Base-by-base conservation (phyloP, 2,113 vertebrate genomes). In the Anseranas semipalmata region DNA sequence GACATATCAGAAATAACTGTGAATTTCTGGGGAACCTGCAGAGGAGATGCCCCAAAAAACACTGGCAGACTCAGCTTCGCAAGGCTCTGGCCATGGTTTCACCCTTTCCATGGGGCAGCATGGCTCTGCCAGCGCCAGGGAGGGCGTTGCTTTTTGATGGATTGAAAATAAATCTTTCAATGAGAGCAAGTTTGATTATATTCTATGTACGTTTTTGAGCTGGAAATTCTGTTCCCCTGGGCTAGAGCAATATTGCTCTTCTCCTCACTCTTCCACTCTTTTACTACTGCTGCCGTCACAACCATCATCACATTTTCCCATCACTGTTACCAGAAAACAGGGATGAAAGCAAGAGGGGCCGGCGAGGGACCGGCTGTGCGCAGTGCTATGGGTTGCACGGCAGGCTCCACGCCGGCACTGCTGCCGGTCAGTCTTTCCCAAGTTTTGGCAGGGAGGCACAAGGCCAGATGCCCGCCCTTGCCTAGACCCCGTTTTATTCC, bases 371-470 rank as follows among this genome's bases (percentile, higher is more conserved):
- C 1, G 0, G 53, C 48, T 0, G 0, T 4, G 19, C 1, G 1
- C 39, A 6, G 43, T 0, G 2, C 52, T 8, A 3, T 7, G 41
- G 41, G n/a, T 10, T 43, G 50, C 50, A 24, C 1, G 0, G 0
- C 6, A 37, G 21, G 14, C 25, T 53, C 7, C 53, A 17, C 5
- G 35, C 8, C 32, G 5, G 1, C 48, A 63, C 2, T 1, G 25
- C 48, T 20, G 14, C 8, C 43, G 25, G 24, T 50, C 35, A 30
- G 11, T 12, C 22, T 12, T 46, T 45, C 37, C 17, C 0, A 0
- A 58, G 30, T 32, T 52, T 24, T 50, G 21, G 17, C 28, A 24
- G 45, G 59, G 43, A 58, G 24, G 52, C 35, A 27, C 4, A 3
- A 52, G 25, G 37, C 25, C 63, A 30, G 43, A 15, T 32, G 19